Evolutionary conservation across 2,888 invertebrate genomes (phyloP), one percentile per base, ranked within the genome.

Genomic region (Fragum whitleyi): DNA sequence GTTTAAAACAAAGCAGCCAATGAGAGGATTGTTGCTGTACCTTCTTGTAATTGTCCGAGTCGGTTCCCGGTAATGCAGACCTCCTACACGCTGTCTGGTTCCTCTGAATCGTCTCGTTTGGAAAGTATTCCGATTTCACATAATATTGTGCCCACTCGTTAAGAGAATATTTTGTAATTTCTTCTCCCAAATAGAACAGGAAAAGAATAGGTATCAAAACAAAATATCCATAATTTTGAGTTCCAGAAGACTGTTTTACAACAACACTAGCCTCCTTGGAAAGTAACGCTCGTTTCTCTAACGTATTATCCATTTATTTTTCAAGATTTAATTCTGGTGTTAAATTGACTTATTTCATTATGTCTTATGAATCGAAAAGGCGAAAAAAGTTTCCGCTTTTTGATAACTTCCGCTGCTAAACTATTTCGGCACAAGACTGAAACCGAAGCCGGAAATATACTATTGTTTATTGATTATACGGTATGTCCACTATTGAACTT

Each of bases 71-170:
- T 6, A 53, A 23, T n/a, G 55, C 51, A 5, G 16, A 23, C 21
- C 29, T 39, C 19, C 26, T 26, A 39, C 74, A 74, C 14, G 47
- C 47, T 3, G 74, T 53, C 23, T 51, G 51, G 57, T 80, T 74
- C 6, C 51, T 57, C 9, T 62, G 19, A 0, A 61, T 21, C 3
- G 69, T 61, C 28, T 61, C 53, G 51, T 79, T 77, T 19, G 67
- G 36, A 36, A 79, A 78, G n/a, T 57, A 62, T 1, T 67, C 16
- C 21, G 29, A 53, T 57, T 71, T 51, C 14, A 79, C 53, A 14
- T 51, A 61, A 16, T 65, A 55, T 36, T 84, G 84, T 28, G 77
- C 81, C 84, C 84, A 81, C 65, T 81, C 79, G 26, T 76, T 75
- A 3, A 79, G 21, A 7, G 75, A 67, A 62, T 85, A 85, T 23